Evolutionary conservation across 2,888 invertebrate species (phyloP).

Genomic region (Ischnus inquisitorius): DNA sequence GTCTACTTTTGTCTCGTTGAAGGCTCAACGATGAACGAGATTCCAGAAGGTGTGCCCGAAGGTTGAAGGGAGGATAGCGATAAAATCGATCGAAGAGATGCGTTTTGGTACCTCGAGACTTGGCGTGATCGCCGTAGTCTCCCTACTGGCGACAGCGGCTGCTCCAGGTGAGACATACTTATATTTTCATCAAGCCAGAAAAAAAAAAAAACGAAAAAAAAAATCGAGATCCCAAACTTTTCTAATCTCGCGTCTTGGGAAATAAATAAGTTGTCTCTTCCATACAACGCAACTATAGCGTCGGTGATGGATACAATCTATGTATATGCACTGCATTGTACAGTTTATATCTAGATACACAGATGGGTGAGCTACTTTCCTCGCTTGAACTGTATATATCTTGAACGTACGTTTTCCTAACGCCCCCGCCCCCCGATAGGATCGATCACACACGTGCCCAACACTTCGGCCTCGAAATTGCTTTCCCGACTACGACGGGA

Average conservation of each 20-base stretch:
- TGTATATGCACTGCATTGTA: neutral
- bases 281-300: neutral
- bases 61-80: constrained; percentile 79
- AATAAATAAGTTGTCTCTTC: constrained; percentile 28
- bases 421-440: constrained; percentile 31
- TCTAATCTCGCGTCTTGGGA: constrained; percentile 22
- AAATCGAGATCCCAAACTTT: constrained; percentile 7
- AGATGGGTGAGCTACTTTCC: constrained; percentile 53
- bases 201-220: no score
- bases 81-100: constrained; percentile 76
- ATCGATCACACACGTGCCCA: constrained; percentile 65
- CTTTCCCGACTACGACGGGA: constrained; percentile 65
- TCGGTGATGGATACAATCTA: constrained; percentile 5
- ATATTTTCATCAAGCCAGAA: constrained; percentile 2
- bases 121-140: constrained; percentile 83
- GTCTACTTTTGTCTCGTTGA: constrained; percentile 56
- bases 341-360: constrained; percentile 30
- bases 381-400: constrained; percentile 46
- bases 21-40: constrained; percentile 77
- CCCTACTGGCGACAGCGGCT: constrained; percentile 77
- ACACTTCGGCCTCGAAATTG: constrained; percentile 68
- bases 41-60: constrained; percentile 80
- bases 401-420: constrained; percentile 42
- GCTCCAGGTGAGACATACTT: constrained; percentile 74
- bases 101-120: constrained; percentile 79